Evolutionary conservation across 1,140 invertebrate genomes (phyloP).

Genomic region (Drosophila miranda): DNA sequence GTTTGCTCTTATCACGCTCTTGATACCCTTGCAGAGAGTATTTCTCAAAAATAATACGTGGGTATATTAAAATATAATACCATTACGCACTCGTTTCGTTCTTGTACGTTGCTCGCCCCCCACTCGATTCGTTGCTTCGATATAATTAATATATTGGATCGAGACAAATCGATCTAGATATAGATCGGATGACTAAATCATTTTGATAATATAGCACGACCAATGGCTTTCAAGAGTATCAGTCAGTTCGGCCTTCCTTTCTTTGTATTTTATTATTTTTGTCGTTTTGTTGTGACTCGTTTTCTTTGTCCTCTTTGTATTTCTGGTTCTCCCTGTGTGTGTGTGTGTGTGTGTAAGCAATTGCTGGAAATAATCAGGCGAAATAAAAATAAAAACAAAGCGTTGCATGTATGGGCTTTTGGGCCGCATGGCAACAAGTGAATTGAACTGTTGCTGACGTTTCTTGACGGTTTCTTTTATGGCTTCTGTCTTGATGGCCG

Average conservation of each 20-base stretch:
- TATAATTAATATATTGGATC: too few species aligned
- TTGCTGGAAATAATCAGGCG: slow-evolving; percentile 8
- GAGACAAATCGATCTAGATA: too few species aligned
- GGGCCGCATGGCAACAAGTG: slow-evolving; percentile 64
- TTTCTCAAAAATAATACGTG: too few species aligned
- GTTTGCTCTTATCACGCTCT: too few species aligned
- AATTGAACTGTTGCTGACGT: slow-evolving; percentile 37
- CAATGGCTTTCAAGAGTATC: too few species aligned
- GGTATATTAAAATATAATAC: too few species aligned
- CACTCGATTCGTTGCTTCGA: too few species aligned
- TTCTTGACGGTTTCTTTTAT: slow-evolving; percentile 55
- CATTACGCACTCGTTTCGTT: too few species aligned
- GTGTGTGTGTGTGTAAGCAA: background rate
- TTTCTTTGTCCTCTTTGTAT: slow-evolving; percentile 45
- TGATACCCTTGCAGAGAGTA: background rate
- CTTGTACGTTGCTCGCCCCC: too few species aligned
- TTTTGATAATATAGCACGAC: too few species aligned
- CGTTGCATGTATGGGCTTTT: slow-evolving; percentile 52
- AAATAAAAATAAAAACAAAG: slow-evolving; percentile 68
- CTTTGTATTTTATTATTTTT: slow-evolving; percentile 52
- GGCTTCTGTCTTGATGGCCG: slow-evolving; percentile 69
- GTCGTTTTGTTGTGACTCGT: slow-evolving; percentile 71
- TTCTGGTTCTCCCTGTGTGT: slow-evolving; percentile 43
- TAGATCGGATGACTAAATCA: background rate
- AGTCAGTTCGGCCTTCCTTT: too few species aligned